Evolutionary conservation across 2,888 invertebrate genomes (phyloP), one percentile per base, ranked within the genome.

Genomic region (Mongoloraphidia duomilia): DNA sequence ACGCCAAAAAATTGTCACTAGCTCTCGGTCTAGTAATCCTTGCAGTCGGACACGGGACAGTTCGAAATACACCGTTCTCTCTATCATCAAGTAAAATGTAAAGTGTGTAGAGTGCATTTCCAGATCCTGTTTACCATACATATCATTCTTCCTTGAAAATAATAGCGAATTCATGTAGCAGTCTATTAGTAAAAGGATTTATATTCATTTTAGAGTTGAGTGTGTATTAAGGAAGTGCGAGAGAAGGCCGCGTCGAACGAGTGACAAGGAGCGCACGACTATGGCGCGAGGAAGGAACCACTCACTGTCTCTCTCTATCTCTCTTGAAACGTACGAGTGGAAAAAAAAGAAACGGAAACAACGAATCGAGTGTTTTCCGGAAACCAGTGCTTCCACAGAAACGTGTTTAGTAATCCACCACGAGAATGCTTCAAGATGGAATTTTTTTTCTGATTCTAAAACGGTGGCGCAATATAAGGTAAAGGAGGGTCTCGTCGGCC

Each of bases 151-250:
- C 63, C 69, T 69, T 65, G 68, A 66, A 70, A 71, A 70, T 70
- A 71, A 71, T 70, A 71, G 70, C 71, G 62, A 64, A 70, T 68
- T 67, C 71, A 64, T 71, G 71, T 71, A 71, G 63, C 68, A 65
- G 69, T 69, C 70, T 71, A 71, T 71, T 71, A 71, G 70, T 65
- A 67, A 67, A 68, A 67, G 70, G 68, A 71, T 71, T 71, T 71
- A 71, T 71, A 70, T 70, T 71, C 71, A 70, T 71, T 70, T 65
- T 58, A 61, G 57, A 46, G n/a, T 52, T 52, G 55, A 55, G 54
- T 53, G 58, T 53, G 43, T 47, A 34, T 34, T 35, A 43, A 49
- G 45, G 33, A 34, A 33, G 41, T 26, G 39, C 12, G 39, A 17
- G 33, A 33, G 45, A 12, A 34, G 11, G 37, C 41, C 43, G 41